Evolutionary conservation across 2,797 vertebrate genomes (phyloP).

Genomic region (Nannoperca obscura): DNA sequence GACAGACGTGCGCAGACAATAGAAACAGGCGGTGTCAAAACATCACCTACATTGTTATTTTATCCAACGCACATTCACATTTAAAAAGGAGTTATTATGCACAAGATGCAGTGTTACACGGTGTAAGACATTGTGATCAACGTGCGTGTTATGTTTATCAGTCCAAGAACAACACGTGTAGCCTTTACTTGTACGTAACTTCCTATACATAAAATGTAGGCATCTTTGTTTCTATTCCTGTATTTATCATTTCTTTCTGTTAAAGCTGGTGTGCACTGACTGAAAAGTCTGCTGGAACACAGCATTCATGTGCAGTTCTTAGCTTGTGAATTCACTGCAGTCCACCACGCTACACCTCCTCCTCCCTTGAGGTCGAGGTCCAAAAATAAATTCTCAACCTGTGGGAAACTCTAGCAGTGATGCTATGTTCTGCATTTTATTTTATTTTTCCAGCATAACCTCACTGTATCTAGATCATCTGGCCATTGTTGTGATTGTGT

Average conservation of each 20-base stretch:
- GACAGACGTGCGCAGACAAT: neutral
- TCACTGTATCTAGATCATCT: conserved; percentile 10
- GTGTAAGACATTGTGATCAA: neutral
- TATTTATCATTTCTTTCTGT: conserved; percentile 14
- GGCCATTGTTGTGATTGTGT: neutral
- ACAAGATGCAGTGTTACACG: neutral
- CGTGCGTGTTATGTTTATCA: neutral
- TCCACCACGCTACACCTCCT: conserved; percentile 43
- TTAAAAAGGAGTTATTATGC: neutral
- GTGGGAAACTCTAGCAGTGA: conserved; percentile 42
- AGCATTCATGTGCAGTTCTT: conserved; percentile 25
- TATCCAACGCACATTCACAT: neutral
- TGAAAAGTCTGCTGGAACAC: conserved; percentile 7
- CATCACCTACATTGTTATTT: conserved; percentile 6
- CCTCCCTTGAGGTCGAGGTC: conserved; percentile 43
- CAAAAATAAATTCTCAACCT: conserved; percentile 59
- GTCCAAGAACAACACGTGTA: neutral
- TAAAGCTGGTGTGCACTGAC: neutral
- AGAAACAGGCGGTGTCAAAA: conserved; percentile 8
- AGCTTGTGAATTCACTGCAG: conserved; percentile 43
- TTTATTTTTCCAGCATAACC: neutral
- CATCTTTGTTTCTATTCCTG: neutral
- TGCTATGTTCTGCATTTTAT: conserved; percentile 19
- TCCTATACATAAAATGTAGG: neutral
- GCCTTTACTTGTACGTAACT: neutral